These are phyloP conservation scores for Xiphorhynchus elegans DNA, from an alignment of 2,113 vertebrate species.

Conservation along the genomic window DNA sequence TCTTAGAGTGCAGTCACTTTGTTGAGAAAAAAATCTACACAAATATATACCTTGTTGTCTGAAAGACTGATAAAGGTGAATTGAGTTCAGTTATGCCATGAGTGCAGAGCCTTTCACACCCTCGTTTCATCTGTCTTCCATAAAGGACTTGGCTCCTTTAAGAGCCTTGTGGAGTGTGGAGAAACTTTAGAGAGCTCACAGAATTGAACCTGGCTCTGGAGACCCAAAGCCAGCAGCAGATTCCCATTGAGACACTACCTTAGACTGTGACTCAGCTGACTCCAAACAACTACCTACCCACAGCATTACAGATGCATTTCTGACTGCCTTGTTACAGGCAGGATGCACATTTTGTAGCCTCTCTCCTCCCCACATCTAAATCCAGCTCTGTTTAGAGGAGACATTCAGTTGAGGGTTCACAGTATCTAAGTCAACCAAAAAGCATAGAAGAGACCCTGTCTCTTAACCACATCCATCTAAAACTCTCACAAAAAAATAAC, in stretches of 20 bases:
- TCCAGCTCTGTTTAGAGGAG: neutral
- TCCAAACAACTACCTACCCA: neutral
- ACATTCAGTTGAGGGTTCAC: neutral
- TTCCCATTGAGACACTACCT: neutral
- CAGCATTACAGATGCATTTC: neutral
- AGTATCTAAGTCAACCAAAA: neutral
- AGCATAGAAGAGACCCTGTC: neutral
- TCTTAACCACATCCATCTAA: neutral
- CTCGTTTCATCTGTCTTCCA: neutral
- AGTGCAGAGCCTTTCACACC: neutral
- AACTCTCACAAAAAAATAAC: neutral
- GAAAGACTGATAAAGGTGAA: neutral
- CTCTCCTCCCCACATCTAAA: neutral
- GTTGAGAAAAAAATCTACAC: neutral
- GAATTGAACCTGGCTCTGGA: neutral
- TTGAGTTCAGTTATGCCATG: neutral
- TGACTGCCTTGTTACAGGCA: neutral
- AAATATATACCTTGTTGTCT: neutral
- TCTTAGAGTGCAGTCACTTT: rapidly evolving
- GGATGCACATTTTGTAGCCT: neutral
- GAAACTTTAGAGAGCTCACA: neutral
- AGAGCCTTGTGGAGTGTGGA: neutral
- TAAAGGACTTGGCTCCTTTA: neutral
- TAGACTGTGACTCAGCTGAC: neutral
- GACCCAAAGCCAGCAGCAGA: neutral